Percentiles rank a stretch among this genome's conserved stretches.
Conservation (phyloP, 2,113 vertebrate genomes). For the Cyphomyrus plagiostoma region DNA sequence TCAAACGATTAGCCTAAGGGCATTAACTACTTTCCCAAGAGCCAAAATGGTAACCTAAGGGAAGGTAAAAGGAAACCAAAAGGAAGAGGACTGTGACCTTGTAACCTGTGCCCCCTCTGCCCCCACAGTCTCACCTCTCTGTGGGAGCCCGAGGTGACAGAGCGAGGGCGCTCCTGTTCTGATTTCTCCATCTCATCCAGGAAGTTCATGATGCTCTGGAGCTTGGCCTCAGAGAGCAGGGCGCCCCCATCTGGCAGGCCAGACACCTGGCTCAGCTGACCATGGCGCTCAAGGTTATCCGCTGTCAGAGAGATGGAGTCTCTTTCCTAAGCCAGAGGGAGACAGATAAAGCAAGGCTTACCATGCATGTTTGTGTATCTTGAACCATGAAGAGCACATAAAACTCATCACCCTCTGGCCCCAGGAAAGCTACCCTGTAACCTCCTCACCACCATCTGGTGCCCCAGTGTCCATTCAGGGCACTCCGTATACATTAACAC, state of each 20-base stretch:
- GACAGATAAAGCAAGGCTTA: neutral
- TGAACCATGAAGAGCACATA: neutral
- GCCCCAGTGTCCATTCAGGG: neutral
- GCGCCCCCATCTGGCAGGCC: conserved; percentile 63
- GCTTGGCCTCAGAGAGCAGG: conserved; percentile 85
- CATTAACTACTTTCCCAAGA: neutral
- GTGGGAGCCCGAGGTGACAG: conserved; percentile 65
- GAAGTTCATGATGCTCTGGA: conserved; percentile 91
- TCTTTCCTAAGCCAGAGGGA: conserved; percentile 55
- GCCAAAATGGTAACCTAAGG: neutral
- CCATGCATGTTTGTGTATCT: neutral
- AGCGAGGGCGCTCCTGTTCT: conserved; percentile 71
- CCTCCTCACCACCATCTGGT: neutral
- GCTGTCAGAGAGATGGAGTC: conserved; percentile 76
- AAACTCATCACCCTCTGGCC: neutral
- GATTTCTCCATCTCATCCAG: conserved; percentile 91
- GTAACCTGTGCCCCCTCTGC: neutral
- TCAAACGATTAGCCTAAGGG: neutral
- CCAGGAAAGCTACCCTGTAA: neutral
- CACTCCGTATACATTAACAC: neutral
- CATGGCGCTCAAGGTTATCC: conserved; percentile 81
- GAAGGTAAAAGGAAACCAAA: neutral
- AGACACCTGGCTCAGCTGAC: conserved; percentile 62
- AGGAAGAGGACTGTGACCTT: neutral
- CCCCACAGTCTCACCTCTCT: conserved; percentile 59